Evolutionary conservation across 2,797 vertebrate genomes (phyloP), one percentile per base, ranked within the genome.

Genomic region (Clarias fuscus): DNA sequence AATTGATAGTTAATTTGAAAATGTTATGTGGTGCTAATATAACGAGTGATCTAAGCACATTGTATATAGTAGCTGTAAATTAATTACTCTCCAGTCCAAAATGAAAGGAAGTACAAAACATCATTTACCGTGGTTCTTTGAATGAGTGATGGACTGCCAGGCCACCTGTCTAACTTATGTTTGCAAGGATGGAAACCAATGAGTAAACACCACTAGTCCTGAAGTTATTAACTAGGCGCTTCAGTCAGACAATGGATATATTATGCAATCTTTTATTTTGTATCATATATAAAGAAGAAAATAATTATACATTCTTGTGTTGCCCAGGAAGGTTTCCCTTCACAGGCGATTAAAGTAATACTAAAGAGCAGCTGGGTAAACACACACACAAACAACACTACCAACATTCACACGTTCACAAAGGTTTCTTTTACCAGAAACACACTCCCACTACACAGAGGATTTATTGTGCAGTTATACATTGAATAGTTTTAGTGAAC

Each of bases 291-390:
- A n/a, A 43, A 48, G 18, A 27, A 76, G 22, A 73, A 72, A 2
- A 20, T 30, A 37, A 40, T 43, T 48, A 68, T 7, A 15, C 17
- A 27, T 65, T 22, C 5, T 2, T 61, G 33, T 37, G 48, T 70
- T 17, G 78, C 15, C 14, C 58, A 18, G 18, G 20, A 82, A 64
- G 18, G 24, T 15, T 81, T 67, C 37, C 68, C 80, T 70, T 82
- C 18, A 56, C 56, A 7, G 43, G 64, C 15, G 7, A 82, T 30
- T 64, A 48, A 68, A 76, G 70, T 86, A 75, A 83, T 56, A 58
- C 80, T 82, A 86, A 82, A 40, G 61, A 82, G 79, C 85, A 86
- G 70, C 68, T 86, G 85, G 58, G 70, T 81, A 14, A 67, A 82
- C 13, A 86, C 43, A 78, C 48, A 85, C 67, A 83, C 37, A 84